A percentile compares a stretch with the other conserved stretches of the same genome.
Conservation (phyloP, 2,888 invertebrate genomes). For the Malacosoma neustria region DNA sequence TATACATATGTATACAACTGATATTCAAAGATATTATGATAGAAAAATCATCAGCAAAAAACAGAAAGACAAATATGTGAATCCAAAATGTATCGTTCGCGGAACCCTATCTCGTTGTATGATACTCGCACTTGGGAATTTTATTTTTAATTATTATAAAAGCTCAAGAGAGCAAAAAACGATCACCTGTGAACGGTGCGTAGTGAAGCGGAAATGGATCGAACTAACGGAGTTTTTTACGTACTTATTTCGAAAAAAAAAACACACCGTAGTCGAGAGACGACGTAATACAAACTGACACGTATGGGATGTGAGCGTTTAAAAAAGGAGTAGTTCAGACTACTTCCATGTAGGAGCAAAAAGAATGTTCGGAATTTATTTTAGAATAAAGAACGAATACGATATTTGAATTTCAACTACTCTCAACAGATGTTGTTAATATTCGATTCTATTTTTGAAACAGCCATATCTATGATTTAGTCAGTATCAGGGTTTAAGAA, state of each 20-base stretch:
- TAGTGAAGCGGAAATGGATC: constrained; percentile 67
- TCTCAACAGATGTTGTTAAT: not conserved
- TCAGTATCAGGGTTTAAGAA: no score
- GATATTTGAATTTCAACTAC: not conserved
- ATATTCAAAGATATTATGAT: no score
- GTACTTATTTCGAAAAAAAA: constrained; percentile 49
- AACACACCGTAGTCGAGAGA: constrained; percentile 46
- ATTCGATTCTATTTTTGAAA: constrained; percentile 6
- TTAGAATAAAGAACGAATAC: not conserved
- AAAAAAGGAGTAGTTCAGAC: constrained; percentile 26
- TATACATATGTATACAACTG: no score
- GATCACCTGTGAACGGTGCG: constrained; percentile 64
- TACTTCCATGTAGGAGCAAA: constrained; percentile 13
- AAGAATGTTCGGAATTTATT: not conserved
- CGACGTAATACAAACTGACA: constrained; percentile 53
- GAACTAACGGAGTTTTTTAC: constrained; percentile 60
- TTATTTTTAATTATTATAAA: constrained; percentile 63
- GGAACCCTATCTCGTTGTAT: not conserved
- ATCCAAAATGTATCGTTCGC: not conserved
- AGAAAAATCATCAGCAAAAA: no score
- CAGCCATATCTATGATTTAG: no score
- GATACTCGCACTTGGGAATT: constrained; percentile 20
- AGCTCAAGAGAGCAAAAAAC: constrained; percentile 39
- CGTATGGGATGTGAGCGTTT: constrained; percentile 52
- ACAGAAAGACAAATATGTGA: no score